Base-by-base conservation (phyloP, 2,888 invertebrate genomes). In the Onthophagus sagittarius region DNA sequence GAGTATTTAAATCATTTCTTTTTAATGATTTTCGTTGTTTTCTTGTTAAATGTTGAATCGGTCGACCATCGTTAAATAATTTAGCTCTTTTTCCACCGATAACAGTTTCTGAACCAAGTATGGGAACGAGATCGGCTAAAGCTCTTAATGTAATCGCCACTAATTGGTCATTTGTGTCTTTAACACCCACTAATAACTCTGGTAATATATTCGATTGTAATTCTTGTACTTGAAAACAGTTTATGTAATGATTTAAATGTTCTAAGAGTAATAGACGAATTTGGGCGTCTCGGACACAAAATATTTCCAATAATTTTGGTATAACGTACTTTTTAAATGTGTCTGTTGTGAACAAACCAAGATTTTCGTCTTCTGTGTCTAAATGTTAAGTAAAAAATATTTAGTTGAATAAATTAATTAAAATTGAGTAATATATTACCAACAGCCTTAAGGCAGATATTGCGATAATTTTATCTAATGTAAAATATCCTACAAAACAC, bases 41-140 rank as follows among this genome's bases (percentile, higher is more conserved):
- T 14, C 39, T 73, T 4, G 31, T 71, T n/a, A 74, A 72, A 69
- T 74, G 75, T 9, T 72, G 53, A 15, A 76, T 92, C 2, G 97
- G 97, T 79, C 93, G 88, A 5, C 96, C 96, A 83, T 96, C 95
- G 15, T 94, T 92, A 82, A 97, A 97, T 72, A 94, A 86, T 83
- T 92, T 93, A 0, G 90, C 90, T 76, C 96, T 88, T 81, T 92
- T 91, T 0, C 95, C 94, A 2, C 96, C 95, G 65, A 97, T 92
- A 0, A 97, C 95, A 15, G 91, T 89, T n/a, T 92, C 89, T 11
- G 95, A 93, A 11, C 97, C 97, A 71, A 96, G 86, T 76, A 96
- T 89, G 0, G 95, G 94, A 23, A 97, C 93, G 73, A 97, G 85
- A 80, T 94, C 93, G 73, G 96, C 95, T 74, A 97, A 85, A 71